These are phyloP conservation scores for Catostomus latipinnis DNA, from an alignment of 2,797 vertebrate genomes.

Conservation along the genomic window DNA sequence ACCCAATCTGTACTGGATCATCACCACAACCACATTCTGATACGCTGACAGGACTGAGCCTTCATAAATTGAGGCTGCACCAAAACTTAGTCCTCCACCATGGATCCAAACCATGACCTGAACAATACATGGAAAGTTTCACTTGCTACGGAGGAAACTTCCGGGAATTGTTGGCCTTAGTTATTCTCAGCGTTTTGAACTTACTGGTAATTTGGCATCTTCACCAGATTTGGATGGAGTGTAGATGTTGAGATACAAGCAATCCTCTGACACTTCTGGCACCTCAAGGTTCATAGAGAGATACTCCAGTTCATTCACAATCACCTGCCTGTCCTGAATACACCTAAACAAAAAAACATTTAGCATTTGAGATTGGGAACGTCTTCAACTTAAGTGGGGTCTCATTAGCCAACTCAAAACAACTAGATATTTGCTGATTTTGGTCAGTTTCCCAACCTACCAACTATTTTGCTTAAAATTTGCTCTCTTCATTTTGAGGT, in stretches of 20 bases:
- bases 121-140: background rate
- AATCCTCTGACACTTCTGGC: constrained; percentile 82
- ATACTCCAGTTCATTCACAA: constrained; percentile 58
- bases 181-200: background rate
- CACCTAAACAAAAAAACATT: constrained; percentile 72
- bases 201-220: constrained; percentile 47
- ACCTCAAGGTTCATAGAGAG: constrained; percentile 55
- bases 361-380: background rate
- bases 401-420: too few relatives aligned
- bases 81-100: constrained; percentile 71
- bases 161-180: too few relatives aligned
- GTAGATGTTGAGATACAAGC: constrained; percentile 85
- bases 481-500: too few relatives aligned
- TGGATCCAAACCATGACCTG: constrained; percentile 88
- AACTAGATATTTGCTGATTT: too few relatives aligned
- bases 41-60: constrained; percentile 78
- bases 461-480: too few relatives aligned
- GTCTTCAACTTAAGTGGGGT: too few relatives aligned
- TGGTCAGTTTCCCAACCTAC: too few relatives aligned
- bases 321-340: constrained; percentile 73
- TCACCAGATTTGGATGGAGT: constrained; percentile 70
- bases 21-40: constrained; percentile 82
- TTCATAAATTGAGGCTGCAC: constrained; percentile 73
- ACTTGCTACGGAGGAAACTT: too few relatives aligned
- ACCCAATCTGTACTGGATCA: constrained; percentile 84